A percentile compares a stretch with the other conserved stretches of the same genome.
These are phyloP conservation scores for Megalopta genalis DNA, from an alignment of 1,140 invertebrate species.

Conservation along the genomic window DNA sequence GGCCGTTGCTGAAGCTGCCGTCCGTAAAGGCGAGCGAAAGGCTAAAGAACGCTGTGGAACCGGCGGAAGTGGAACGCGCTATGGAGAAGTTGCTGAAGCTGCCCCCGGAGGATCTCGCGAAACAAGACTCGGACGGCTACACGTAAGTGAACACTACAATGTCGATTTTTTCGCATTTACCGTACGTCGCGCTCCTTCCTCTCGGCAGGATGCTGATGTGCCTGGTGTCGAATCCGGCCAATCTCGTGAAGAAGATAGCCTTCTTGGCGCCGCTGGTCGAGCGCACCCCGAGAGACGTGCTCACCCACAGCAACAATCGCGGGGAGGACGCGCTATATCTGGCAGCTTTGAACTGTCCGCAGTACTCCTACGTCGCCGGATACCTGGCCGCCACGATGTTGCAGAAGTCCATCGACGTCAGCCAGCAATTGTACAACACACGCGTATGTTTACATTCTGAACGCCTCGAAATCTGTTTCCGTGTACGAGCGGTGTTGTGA, in stretches of 20 bases:
- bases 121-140: constrained; percentile 67
- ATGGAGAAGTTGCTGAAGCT: constrained; percentile 69
- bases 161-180: too few relatives aligned
- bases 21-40: constrained; percentile 59
- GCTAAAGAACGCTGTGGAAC: constrained; percentile 63
- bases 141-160: constrained; percentile 62
- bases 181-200: neutral
- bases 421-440: constrained; percentile 63
- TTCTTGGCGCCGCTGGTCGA: constrained; percentile 71
- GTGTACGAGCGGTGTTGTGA: too few relatives aligned
- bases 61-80: constrained; percentile 65
- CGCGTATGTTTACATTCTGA: constrained; percentile 42
- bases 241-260: constrained; percentile 64
- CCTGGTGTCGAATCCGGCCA: constrained; percentile 64
- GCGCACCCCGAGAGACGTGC: constrained; percentile 53
- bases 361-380: constrained; percentile 67
- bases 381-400: constrained; percentile 70
- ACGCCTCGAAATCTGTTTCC: too few relatives aligned
- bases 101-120: constrained; percentile 49
- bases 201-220: constrained; percentile 66
- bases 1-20: constrained; percentile 69
- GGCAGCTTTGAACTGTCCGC: constrained; percentile 68
- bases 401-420: constrained; percentile 69
- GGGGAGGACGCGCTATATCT: constrained; percentile 72
- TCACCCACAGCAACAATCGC: constrained; percentile 64